Evolutionary conservation across 2,797 vertebrate genomes (phyloP), one percentile per base, ranked within the genome.

Genomic region (Parauchenoglanis punctatus): DNA sequence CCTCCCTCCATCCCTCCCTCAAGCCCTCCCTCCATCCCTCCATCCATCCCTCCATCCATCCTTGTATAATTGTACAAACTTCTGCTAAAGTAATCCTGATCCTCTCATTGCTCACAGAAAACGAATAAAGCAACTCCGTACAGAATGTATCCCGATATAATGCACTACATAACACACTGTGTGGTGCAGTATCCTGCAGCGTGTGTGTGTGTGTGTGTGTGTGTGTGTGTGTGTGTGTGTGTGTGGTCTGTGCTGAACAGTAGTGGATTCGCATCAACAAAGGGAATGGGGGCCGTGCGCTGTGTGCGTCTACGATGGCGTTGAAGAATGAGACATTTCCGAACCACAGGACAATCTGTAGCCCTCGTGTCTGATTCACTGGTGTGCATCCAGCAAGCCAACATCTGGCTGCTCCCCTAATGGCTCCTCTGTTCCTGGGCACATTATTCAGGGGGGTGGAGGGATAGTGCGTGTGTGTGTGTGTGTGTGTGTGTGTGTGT

Each of bases 371-470:
- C 80, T 77, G 68, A 85, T 80, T 83, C 85, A 88, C 54, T 31
- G 83, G 72, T 72, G 88, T 59, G 23, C 23, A 23, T 83, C 44
- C 75, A 80, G 31, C 67, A 46, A 85, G 46, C 72, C 83, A 87
- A 88, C 83, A 90, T 88, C 85, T 88, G 87, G 46, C 61, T 85
- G 46, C 73, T 86, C 68, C 73, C n/a, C 73, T 80, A 83, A 85
- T 75, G 77, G 73, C 59, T 67, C 86, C 35, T 58, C 86, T 68
- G 81, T 81, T 81, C 49, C 84, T 85, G n/a, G 59, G 83, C 83
- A 76, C 56, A 85, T 58, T 85, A 76, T 67, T 77, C 83, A 35
- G 61, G 58, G 15, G 63, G 78, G 56, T 18, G 20, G 25, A 58
- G 35, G 35, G 75, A 12, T 1, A 23, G 35, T 65, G 54, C 17